Conservation (phyloP, 2,888 invertebrate species). For the Caenorhabditis zanzibari region DNA sequence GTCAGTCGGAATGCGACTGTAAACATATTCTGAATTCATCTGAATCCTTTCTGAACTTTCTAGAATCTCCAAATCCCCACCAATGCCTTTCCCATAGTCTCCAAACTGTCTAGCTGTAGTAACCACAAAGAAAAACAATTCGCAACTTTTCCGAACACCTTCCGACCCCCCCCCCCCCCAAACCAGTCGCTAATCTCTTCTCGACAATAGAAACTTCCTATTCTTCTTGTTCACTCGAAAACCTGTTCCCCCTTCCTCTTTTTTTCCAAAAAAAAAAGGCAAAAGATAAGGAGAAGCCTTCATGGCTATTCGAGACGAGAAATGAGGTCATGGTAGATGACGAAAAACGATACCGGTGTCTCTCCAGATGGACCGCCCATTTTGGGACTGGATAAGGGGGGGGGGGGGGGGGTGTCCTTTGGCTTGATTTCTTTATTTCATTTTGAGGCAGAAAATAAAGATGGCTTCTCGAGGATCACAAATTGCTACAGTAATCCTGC, state of each 20-base stretch:
- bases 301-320: constrained; percentile 15
- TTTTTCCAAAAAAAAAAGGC: constrained; percentile 8
- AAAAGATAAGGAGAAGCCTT: constrained; percentile 31
- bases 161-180: background rate
- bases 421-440: background rate
- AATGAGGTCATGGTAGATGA: constrained; percentile 21
- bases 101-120: background rate
- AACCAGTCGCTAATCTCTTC: background rate
- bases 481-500: constrained; percentile 21
- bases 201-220: constrained; percentile 1
- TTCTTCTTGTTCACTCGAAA: background rate
- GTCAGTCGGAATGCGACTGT: no score
- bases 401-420: background rate
- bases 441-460: background rate
- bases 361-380: background rate
- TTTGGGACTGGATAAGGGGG: constrained; percentile 13
- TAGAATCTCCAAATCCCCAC: no score
- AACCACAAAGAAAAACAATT: background rate
- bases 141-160: constrained; percentile 2
- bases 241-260: background rate
- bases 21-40: no score
- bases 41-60: no score
- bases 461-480: constrained; percentile 3
- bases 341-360: constrained; percentile 20
- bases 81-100: background rate